Conservation (phyloP, 2,113 vertebrate species). For the Oncorhynchus tshawytscha region DNA sequence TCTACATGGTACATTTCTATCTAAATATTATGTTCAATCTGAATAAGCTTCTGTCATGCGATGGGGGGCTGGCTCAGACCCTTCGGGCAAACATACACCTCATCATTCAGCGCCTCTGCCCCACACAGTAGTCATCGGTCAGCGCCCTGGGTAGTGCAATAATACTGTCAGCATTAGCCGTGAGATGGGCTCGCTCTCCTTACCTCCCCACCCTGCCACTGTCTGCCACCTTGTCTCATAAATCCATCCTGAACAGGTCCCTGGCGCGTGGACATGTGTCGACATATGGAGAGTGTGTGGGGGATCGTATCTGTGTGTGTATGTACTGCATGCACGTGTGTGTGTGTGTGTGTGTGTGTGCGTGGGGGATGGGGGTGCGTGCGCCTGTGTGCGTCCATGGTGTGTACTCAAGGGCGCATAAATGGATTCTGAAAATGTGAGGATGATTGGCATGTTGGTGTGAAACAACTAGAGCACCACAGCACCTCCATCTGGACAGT, state of each 20-base stretch:
- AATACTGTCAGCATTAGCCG: conserved; percentile 33
- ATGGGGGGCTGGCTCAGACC: neutral
- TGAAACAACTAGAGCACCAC: neutral
- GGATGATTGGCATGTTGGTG: neutral
- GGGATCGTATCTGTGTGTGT: neutral
- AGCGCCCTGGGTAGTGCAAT: conserved; percentile 20
- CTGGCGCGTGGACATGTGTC: neutral
- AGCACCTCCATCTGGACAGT: neutral
- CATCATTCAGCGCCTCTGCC: conserved; percentile 24
- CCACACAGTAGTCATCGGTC: conserved; percentile 18
- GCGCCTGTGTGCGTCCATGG: neutral
- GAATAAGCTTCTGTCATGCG: no score
- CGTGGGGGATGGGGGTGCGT: neutral
- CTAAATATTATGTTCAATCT: no score
- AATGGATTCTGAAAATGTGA: neutral
- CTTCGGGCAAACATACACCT: neutral
- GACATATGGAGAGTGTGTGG: neutral
- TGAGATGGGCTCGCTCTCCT: neutral
- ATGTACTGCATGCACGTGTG: neutral
- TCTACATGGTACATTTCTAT: no score
- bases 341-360: neutral
- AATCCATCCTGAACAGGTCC: neutral
- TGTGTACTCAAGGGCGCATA: neutral
- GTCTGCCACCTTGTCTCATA: conserved; percentile 9
- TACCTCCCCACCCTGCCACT: neutral